These are phyloP conservation scores for Lordiphosa collinella DNA, from an alignment of 1,140 invertebrate genomes.

Conservation along the genomic window DNA sequence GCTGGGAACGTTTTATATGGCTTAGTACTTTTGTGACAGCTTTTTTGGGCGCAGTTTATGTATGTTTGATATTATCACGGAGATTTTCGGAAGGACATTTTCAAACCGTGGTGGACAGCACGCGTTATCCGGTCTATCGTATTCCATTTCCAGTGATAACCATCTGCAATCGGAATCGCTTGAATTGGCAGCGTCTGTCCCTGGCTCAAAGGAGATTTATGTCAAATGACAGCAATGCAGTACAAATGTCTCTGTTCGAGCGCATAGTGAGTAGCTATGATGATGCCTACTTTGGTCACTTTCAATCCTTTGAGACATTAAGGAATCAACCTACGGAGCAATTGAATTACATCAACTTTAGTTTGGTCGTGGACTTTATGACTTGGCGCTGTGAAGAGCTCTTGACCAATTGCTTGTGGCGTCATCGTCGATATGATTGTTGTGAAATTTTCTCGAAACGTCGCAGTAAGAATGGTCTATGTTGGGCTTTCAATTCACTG, in stretches of 20 bases:
- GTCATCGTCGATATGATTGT: conserved; percentile 49
- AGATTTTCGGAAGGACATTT: conserved; percentile 62
- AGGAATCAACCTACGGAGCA: conserved; percentile 35
- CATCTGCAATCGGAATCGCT: conserved; percentile 72
- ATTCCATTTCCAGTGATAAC: conserved; percentile 73
- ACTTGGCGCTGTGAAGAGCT: conserved; percentile 69
- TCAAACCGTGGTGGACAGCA: conserved; percentile 73
- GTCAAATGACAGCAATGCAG: conserved; percentile 35
- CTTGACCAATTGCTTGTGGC: conserved; percentile 62
- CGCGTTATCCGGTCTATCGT: conserved; percentile 61
- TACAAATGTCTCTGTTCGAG: conserved; percentile 44
- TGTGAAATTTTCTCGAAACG: conserved; percentile 70
- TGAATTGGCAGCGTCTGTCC: conserved; percentile 63
- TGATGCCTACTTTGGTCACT: conserved; percentile 53
- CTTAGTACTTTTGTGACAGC: conserved; percentile 57
- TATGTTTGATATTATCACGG: conserved; percentile 62
- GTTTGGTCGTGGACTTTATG: conserved; percentile 63
- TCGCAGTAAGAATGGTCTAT: conserved; percentile 81
- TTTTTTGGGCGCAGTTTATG: conserved; percentile 62
- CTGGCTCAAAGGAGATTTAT: conserved; percentile 54
- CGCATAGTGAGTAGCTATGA: conserved; percentile 54
- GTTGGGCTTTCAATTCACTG: conserved; percentile 81
- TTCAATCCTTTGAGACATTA: conserved; percentile 54
- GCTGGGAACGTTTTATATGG: conserved; percentile 67
- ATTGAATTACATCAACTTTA: conserved; percentile 65